These are phyloP conservation scores for Toxonevra muliebris DNA, from an alignment of 2,888 invertebrate genomes.

Conservation along the genomic window DNA sequence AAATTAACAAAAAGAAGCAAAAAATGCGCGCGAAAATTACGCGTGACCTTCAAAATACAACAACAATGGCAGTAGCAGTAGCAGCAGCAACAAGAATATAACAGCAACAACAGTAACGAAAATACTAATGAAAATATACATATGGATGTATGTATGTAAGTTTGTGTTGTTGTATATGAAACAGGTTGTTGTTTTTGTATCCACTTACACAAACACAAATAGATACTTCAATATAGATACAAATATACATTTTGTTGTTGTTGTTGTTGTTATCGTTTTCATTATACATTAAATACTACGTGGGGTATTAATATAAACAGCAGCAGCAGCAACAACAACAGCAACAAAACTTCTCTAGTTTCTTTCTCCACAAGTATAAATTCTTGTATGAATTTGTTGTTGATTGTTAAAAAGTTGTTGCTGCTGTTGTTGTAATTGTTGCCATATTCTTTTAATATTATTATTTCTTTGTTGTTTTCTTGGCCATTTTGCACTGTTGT, in stretches of 20 bases:
- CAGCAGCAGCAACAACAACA: constrained; percentile 26
- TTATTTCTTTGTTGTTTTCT: neutral
- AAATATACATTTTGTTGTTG: constrained; percentile 12
- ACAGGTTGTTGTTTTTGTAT: constrained; percentile 32
- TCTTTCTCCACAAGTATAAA: neutral
- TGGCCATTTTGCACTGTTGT: neutral
- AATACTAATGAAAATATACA: constrained; percentile 12
- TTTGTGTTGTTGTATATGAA: constrained; percentile 10
- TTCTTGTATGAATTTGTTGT: constrained; percentile 13
- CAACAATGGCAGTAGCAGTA: constrained; percentile 28
- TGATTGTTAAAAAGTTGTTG: constrained; percentile 10
- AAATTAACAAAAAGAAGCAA: neutral
- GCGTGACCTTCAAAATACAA: constrained; percentile 43
- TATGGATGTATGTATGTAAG: constrained; percentile 6
- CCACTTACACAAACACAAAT: constrained; percentile 1
- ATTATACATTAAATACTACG: neutral
- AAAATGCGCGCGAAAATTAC: constrained; percentile 39
- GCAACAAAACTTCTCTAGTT: constrained; percentile 10
- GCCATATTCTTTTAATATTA: neutral
- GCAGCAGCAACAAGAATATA: constrained; percentile 28
- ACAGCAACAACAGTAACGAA: constrained; percentile 27
- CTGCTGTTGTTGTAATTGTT: constrained; percentile 10
- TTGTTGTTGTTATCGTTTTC: neutral
- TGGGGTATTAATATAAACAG: constrained; percentile 31
- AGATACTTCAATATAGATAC: constrained; percentile 3